A percentile compares a stretch with the other conserved stretches of the same genome.
Evolutionary conservation across 2,797 vertebrate species (phyloP).

Genomic region (Spinus olivaceus): DNA sequence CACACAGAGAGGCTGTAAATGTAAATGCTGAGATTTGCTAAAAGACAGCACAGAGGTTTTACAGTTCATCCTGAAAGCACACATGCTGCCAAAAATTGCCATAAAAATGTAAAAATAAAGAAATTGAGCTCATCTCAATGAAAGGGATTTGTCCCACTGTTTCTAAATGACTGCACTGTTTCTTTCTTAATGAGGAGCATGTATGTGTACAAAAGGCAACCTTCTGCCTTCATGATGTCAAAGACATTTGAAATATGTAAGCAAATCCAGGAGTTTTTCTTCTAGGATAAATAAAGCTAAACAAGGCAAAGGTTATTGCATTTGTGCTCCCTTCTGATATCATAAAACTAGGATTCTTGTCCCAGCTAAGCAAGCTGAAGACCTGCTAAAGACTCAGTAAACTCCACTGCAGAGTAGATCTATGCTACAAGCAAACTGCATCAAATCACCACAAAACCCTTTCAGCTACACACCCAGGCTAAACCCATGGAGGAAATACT

Average conservation of each 20-base stretch:
- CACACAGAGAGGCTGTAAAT: neutral
- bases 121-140: neutral
- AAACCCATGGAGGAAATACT: neutral
- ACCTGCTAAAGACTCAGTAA: neutral
- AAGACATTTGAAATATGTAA: constrained; percentile 1
- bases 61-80: neutral
- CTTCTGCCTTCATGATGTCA: neutral
- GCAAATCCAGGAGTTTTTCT: neutral
- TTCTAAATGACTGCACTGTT: neutral
- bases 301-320: neutral
- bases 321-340: neutral
- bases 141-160: neutral
- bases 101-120: neutral
- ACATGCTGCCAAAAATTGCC: neutral
- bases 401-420: neutral
- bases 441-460: neutral
- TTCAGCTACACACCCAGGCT: neutral
- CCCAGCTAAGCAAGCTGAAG: neutral
- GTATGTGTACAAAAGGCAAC: neutral
- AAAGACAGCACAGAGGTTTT: neutral
- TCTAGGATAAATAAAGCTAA: constrained; percentile 2
- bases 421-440: neutral
- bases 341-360: neutral
- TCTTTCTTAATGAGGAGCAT: neutral
- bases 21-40: neutral